These are phyloP conservation scores for Agrotis puta DNA, from an alignment of 2,888 invertebrate genomes.

Conservation along the genomic window DNA sequence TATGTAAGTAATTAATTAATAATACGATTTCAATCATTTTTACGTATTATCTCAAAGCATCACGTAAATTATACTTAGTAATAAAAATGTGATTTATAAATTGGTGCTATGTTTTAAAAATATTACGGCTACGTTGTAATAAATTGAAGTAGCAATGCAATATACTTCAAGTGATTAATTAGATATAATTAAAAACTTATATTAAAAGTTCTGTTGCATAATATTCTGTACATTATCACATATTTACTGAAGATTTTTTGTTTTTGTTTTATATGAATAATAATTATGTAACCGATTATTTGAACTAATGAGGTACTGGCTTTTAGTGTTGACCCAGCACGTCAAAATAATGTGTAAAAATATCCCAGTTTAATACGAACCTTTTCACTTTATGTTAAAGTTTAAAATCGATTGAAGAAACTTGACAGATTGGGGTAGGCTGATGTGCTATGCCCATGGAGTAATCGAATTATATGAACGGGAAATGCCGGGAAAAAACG, in stretches of 20 bases:
- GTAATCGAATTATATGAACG: no score
- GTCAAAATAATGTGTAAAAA: no score
- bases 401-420: no score
- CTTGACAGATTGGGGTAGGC: no score
- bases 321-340: background rate
- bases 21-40: background rate
- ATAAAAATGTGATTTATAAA: constrained; percentile 8
- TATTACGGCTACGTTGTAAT: background rate
- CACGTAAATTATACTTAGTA: background rate
- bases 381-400: no score
- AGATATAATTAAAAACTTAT: constrained; percentile 6
- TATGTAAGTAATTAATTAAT: no score
- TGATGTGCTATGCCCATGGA: no score
- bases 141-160: constrained; percentile 46
- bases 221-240: constrained; percentile 16
- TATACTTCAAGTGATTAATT: constrained; percentile 34
- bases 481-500: no score
- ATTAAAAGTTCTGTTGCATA: constrained; percentile 6
- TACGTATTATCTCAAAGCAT: background rate
- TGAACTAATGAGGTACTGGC: background rate
- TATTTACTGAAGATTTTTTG: background rate
- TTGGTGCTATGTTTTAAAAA: constrained; percentile 46
- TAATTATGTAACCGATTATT: background rate
- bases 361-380: no score
- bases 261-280: background rate